Percentiles rank a stretch among this genome's conserved stretches.
phyloP scores from a whole-genome alignment of 1,140 invertebrate genomes.

The Ericerus pela region DNA sequence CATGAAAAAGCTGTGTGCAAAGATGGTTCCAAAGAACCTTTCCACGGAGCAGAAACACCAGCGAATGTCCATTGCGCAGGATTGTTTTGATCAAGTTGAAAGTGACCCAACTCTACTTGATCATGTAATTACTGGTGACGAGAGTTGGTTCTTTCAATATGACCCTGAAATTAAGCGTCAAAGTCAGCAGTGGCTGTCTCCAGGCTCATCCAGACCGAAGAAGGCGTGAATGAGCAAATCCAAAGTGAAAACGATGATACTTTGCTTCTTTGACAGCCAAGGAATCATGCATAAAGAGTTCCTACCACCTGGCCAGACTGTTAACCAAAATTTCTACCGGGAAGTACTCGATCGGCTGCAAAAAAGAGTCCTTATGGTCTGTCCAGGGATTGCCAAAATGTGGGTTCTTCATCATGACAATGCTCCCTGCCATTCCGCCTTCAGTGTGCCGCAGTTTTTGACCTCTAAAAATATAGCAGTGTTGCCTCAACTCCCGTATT shows the following conservation, averaged over 20 bases:
- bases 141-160: slow-evolving; percentile 10
- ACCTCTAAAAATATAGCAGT: slow-evolving; percentile 22
- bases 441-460: slow-evolving; percentile 21
- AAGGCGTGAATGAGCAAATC: slow-evolving; percentile 6
- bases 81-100: not conserved
- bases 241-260: slow-evolving; percentile 21
- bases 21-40: slow-evolving; percentile 8
- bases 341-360: not conserved
- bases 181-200: not conserved
- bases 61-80: not conserved
- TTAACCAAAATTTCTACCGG: slow-evolving; percentile 15
- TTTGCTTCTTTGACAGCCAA: slow-evolving; percentile 25
- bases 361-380: not conserved
- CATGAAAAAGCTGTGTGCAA: slow-evolving; percentile 9
- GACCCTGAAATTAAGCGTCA: slow-evolving; percentile 13
- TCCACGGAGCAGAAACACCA: slow-evolving; percentile 5
- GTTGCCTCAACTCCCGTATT: slow-evolving; percentile 25
- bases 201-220: not conserved
- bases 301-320: slow-evolving; percentile 14
- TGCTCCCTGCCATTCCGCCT: slow-evolving; percentile 22
- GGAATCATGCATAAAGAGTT: slow-evolving; percentile 18
- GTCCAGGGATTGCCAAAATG: not conserved
- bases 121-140: slow-evolving; percentile 6
- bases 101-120: too few relatives aligned
- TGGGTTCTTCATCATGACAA: slow-evolving; percentile 29